Evolutionary conservation across 2,113 vertebrate species (phyloP).

Genomic region (Ranitomeya imitator): DNA sequence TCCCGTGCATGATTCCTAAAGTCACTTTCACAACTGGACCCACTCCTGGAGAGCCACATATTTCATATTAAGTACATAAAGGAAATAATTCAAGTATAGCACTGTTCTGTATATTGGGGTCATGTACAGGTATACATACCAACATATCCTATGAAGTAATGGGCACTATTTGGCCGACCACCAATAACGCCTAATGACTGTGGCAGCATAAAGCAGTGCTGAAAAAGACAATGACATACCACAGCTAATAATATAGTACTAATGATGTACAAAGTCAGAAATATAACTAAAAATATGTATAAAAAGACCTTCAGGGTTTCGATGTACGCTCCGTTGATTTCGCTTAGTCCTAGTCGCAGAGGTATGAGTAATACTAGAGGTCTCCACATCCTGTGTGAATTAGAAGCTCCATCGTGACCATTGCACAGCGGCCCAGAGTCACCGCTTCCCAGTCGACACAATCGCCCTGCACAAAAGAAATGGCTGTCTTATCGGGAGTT

Average conservation of each 20-base stretch:
- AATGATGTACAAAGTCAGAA: background rate
- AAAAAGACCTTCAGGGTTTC: conserved; percentile 89
- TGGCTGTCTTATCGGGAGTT: background rate
- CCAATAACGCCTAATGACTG: conserved; percentile 97
- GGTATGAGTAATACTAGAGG: conserved; percentile 95
- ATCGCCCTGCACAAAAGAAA: conserved; percentile 72
- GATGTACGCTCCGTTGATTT: conserved; percentile 96
- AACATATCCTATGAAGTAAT: conserved; percentile 98
- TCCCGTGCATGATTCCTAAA: no score
- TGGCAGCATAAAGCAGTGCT: conserved; percentile 98
- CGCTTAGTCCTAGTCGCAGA: conserved; percentile 91
- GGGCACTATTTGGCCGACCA: conserved; percentile 97
- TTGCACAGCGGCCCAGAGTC: conserved; percentile 71
- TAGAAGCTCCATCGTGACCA: conserved; percentile 61
- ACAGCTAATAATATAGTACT: background rate
- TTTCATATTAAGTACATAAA: no score
- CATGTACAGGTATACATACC: conserved; percentile 75
- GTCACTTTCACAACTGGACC: no score
- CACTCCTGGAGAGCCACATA: no score
- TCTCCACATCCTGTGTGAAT: conserved; percentile 74
- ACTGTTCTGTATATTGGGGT: background rate
- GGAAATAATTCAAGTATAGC: background rate
- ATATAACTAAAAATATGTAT: background rate
- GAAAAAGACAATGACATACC: conserved; percentile 52
- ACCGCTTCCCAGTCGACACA: conserved; percentile 76